Evolutionary conservation across 2,888 invertebrate genomes (phyloP).

Genomic region (Coremacera marginata): DNA sequence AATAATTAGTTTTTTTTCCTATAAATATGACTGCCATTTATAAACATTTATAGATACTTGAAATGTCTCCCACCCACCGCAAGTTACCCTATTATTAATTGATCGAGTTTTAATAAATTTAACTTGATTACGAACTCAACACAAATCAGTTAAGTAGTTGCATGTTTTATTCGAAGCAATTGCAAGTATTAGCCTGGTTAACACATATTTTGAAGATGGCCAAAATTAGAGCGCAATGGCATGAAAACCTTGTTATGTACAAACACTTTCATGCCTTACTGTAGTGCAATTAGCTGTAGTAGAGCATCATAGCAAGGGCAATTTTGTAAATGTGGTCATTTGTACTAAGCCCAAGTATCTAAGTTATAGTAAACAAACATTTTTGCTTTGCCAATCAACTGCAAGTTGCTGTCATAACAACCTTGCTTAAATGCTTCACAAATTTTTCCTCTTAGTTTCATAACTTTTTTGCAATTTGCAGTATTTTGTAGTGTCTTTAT

Average conservation of each 20-base stretch:
- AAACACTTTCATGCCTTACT: neutral
- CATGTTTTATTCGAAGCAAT: slow-evolving; percentile 8
- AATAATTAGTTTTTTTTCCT: neutral
- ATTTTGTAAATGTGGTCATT: no score
- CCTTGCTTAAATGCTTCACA: no score
- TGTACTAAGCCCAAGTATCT: no score
- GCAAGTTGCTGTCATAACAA: no score
- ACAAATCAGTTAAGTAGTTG: neutral
- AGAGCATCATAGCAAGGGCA: no score
- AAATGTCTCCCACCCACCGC: neutral
- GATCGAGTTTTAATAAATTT: neutral
- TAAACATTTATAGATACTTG: slow-evolving; percentile 17
- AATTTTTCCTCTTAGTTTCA: no score
- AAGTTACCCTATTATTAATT: neutral
- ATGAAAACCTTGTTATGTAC: neutral
- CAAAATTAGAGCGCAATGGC: neutral
- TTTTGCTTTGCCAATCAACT: no score
- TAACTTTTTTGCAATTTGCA: neutral
- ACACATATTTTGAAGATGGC: no score
- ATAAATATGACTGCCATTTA: neutral
- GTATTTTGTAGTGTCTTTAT: neutral
- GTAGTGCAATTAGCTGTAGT: neutral
- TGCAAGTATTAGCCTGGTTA: no score
- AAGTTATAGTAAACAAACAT: no score
- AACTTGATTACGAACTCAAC: slow-evolving; percentile 4